phyloP scores from a whole-genome alignment of 2,888 invertebrate genomes.

The Palloptera scutellata region DNA sequence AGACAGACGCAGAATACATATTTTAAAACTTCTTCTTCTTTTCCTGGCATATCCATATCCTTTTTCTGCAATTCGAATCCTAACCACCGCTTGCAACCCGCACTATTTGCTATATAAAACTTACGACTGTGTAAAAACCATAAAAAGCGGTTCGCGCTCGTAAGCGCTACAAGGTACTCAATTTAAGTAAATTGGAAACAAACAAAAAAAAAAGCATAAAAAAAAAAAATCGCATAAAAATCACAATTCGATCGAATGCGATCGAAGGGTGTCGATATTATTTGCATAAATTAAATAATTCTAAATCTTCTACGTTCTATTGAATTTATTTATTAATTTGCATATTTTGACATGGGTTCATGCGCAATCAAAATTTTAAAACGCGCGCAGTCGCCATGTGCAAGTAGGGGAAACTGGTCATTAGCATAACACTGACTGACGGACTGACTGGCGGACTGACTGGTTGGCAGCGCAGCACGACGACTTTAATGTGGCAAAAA shows the following conservation, averaged over 20 bases:
- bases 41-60: too few relatives aligned
- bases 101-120: too few relatives aligned
- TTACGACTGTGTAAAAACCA: neutral
- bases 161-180: neutral
- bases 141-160: neutral
- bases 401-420: constrained; percentile 34
- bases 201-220: neutral
- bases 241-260: neutral
- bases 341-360: constrained; percentile 37
- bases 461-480: neutral
- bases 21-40: too few relatives aligned
- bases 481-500: constrained; percentile 21
- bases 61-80: too few relatives aligned
- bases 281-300: neutral
- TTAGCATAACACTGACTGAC: constrained; percentile 34
- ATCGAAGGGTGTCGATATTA: neutral
- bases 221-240: neutral
- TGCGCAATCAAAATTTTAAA: constrained; percentile 18
- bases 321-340: constrained; percentile 17
- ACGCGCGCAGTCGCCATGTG: too few relatives aligned
- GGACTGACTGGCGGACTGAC: neutral
- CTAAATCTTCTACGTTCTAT: constrained; percentile 1
- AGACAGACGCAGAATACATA: too few relatives aligned
- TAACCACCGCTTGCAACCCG: too few relatives aligned
- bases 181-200: neutral